phyloP scores from a whole-genome alignment of 1,140 invertebrate genomes.

The Asobara japonica region DNA sequence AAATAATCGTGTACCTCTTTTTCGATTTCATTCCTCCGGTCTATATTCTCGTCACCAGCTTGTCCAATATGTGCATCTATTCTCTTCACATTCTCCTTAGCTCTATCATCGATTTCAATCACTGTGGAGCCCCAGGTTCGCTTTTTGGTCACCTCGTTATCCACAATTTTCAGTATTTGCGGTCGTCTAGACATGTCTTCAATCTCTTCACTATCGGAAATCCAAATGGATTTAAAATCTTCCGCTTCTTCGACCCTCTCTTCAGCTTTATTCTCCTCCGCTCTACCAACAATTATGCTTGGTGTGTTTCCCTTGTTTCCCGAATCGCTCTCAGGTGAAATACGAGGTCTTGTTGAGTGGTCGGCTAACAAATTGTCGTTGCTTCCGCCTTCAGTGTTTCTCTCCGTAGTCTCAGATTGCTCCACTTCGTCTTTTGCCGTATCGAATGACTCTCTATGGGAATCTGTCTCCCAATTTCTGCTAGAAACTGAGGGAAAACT shows the following conservation, averaged over 20 bases:
- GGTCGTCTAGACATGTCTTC: constrained; percentile 63
- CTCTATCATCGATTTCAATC: constrained; percentile 36
- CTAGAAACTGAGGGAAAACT: constrained; percentile 19
- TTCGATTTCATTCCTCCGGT: not conserved
- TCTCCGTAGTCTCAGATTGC: not conserved
- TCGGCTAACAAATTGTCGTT: constrained; percentile 2
- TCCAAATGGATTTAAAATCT: constrained; percentile 58
- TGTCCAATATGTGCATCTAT: not conserved
- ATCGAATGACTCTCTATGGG: constrained; percentile 17
- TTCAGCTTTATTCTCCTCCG: constrained; percentile 19
- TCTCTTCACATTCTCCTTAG: constrained; percentile 16
- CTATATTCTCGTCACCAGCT: not conserved
- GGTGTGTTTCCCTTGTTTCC: not conserved
- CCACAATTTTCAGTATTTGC: constrained; percentile 61
- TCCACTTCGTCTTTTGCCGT: not conserved
- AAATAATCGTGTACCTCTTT: constrained; percentile 34
- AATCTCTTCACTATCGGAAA: constrained; percentile 52
- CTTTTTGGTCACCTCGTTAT: constrained; percentile 58
- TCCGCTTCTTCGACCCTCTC: constrained; percentile 49
- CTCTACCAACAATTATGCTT: not conserved
- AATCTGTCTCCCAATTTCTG: constrained; percentile 13
- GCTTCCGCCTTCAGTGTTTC: not conserved
- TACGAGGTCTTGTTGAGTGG: not conserved
- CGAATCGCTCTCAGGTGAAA: not conserved
- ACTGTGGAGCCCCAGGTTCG: constrained; percentile 34